Conservation (phyloP, 2,797 vertebrate genomes). For the Rallus crepitans region DNA sequence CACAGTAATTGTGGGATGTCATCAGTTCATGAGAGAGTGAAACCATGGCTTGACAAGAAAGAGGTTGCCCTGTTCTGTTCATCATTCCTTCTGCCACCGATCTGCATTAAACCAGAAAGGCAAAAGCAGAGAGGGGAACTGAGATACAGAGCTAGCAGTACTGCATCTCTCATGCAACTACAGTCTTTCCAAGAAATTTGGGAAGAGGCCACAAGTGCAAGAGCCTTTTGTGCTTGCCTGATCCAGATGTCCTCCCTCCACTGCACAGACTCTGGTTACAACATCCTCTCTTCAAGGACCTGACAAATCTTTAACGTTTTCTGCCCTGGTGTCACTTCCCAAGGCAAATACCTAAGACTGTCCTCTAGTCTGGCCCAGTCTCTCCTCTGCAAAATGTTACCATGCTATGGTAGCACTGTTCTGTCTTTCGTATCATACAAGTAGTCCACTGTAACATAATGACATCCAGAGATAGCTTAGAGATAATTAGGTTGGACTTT, state of each 20-base stretch:
- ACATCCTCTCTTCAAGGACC: neutral
- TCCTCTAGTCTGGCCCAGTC: neutral
- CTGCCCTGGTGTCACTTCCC: neutral
- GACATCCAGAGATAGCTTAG: neutral
- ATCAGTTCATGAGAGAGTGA: neutral
- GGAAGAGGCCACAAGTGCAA: neutral
- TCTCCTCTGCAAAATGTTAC: neutral
- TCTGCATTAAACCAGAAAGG: neutral
- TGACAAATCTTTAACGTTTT: neutral
- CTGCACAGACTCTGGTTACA: fast-evolving
- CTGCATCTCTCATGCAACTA: neutral
- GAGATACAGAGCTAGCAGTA: neutral
- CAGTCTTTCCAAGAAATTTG: neutral
- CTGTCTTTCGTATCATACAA: neutral
- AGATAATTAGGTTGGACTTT: neutral
- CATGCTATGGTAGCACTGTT: neutral
- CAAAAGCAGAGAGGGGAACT: neutral
- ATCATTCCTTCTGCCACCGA: neutral
- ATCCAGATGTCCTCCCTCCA: neutral
- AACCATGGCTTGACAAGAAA: neutral
- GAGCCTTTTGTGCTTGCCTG: neutral
- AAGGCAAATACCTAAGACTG: neutral
- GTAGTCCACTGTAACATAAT: neutral
- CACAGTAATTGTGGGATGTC: neutral
- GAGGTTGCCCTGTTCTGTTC: neutral